These are phyloP conservation scores for Diplazon laetatorius DNA, from an alignment of 2,888 invertebrate species.

Conservation along the genomic window DNA sequence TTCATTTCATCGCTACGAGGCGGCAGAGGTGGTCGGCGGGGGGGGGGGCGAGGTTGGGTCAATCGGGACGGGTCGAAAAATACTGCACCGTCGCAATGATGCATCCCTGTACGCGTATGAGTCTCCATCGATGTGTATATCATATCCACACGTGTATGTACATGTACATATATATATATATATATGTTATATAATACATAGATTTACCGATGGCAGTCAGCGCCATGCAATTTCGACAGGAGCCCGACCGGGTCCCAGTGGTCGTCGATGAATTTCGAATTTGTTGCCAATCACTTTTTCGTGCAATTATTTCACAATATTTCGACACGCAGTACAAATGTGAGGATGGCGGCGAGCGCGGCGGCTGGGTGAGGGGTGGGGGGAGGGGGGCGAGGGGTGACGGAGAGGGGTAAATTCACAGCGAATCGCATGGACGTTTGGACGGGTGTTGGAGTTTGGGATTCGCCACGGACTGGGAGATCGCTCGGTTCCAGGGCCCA, in stretches of 20 bases:
- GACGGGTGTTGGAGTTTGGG: conserved; percentile 58
- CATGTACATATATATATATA: conserved; percentile 20
- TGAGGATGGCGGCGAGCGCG: conserved; percentile 37
- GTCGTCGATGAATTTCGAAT: conserved; percentile 75
- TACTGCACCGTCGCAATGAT: conserved; percentile 50
- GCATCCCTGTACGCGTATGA: conserved; percentile 11
- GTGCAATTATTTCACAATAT: conserved; percentile 80
- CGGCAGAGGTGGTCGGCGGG: neutral
- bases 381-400: conserved; percentile 61
- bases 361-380: conserved; percentile 60
- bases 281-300: conserved; percentile 81
- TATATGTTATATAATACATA: neutral
- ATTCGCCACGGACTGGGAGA: conserved; percentile 51
- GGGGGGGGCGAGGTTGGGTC: neutral
- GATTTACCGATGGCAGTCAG: conserved; percentile 47
- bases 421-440: conserved; percentile 51
- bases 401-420: conserved; percentile 59
- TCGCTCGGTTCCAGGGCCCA: conserved; percentile 26
- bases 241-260: conserved; percentile 3
- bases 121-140: neutral
- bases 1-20: conserved; percentile 54
- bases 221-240: conserved; percentile 56
- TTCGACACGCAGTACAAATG: conserved; percentile 80
- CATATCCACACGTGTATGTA: too few relatives aligned
- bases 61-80: conserved; percentile 23